Evolutionary conservation across 2,797 vertebrate genomes (phyloP).

Genomic region (Scyliorhinus canicula): DNA sequence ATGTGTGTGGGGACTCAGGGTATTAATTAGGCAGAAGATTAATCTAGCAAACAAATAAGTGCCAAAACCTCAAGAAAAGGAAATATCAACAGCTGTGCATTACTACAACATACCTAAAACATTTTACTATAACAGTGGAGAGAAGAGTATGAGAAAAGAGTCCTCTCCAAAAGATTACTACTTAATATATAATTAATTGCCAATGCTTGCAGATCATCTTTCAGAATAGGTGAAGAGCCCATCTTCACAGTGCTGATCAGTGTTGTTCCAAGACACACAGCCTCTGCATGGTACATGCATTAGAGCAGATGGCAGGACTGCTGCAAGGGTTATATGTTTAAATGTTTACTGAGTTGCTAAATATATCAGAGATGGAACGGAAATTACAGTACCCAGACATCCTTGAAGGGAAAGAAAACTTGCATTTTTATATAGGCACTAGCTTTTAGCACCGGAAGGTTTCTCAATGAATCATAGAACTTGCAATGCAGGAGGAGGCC

Average conservation of each 20-base stretch:
- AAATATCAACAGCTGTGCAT: not conserved
- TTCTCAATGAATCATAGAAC: too few species aligned
- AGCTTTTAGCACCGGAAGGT: too few species aligned
- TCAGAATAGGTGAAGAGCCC: not conserved
- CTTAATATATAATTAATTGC: not conserved
- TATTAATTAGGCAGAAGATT: not conserved
- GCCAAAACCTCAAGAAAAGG: not conserved
- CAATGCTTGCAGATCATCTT: not conserved
- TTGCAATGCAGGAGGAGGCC: too few species aligned
- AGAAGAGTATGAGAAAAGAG: not conserved
- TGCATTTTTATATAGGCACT: not conserved
- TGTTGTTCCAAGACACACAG: not conserved
- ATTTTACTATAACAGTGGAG: not conserved
- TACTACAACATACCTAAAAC: not conserved
- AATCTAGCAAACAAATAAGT: not conserved
- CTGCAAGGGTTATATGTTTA: not conserved
- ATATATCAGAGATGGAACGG: not conserved
- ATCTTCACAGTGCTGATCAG: not conserved
- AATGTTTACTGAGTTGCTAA: not conserved
- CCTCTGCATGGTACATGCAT: not conserved
- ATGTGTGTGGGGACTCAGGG: too few species aligned
- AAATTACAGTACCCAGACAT: not conserved
- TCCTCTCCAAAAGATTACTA: not conserved
- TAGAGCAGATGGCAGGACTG: not conserved
- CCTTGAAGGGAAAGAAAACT: not conserved